These are phyloP conservation scores for Sebastes flavidus DNA, from an alignment of 2,797 vertebrate species.

Conservation along the genomic window DNA sequence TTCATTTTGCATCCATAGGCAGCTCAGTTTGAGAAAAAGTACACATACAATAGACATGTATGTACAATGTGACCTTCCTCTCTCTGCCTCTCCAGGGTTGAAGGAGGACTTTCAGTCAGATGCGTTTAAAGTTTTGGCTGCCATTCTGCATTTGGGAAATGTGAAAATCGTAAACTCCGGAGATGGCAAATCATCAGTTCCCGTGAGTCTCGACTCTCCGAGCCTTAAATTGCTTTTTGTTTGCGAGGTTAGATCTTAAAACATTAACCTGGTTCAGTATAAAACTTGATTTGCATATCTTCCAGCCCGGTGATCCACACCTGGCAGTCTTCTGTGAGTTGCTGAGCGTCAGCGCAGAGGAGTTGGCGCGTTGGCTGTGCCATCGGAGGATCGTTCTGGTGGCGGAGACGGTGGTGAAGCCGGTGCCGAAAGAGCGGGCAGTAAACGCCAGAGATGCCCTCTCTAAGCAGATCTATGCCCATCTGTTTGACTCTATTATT, in stretches of 20 bases:
- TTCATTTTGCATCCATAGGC: too few relatives aligned
- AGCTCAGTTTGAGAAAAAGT: too few relatives aligned
- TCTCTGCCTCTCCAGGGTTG: conserved; percentile 82
- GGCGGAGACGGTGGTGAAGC: conserved; percentile 91
- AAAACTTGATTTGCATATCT: not conserved
- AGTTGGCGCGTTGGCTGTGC: conserved; percentile 90
- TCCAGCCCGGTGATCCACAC: conserved; percentile 86
- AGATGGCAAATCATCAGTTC: conserved; percentile 88
- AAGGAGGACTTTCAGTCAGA: conserved; percentile 90
- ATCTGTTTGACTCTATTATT: conserved; percentile 92
- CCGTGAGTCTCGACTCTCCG: conserved; percentile 78
- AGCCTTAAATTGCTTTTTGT: not conserved
- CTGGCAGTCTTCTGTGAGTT: conserved; percentile 89
- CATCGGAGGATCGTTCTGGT: conserved; percentile 88
- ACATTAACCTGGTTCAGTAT: not conserved
- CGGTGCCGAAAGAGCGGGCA: conserved; percentile 86
- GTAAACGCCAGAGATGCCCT: conserved; percentile 90
- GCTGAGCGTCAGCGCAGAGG: conserved; percentile 78
- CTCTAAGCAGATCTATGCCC: conserved; percentile 95
- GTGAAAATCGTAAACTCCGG: conserved; percentile 84
- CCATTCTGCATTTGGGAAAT: conserved; percentile 95
- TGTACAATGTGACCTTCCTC: not conserved
- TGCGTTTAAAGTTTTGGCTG: conserved; percentile 91
- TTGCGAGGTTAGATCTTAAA: not conserved
- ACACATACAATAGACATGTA: too few relatives aligned